Evolutionary conservation across 2,888 invertebrate genomes (phyloP), one percentile per base, ranked within the genome.

Genomic region (Phytoseiulus persimilis): DNA sequence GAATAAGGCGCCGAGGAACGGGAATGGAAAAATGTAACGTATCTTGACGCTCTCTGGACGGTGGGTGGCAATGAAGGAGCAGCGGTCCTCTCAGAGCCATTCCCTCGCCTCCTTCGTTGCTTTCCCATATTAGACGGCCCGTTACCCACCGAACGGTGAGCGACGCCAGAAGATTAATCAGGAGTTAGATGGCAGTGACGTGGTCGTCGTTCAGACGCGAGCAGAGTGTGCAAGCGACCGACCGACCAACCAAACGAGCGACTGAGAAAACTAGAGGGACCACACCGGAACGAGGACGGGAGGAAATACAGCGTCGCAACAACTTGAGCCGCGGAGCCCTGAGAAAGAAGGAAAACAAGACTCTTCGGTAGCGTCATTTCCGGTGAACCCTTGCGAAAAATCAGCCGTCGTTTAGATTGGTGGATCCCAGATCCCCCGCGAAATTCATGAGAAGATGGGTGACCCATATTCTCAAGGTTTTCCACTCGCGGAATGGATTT

Each of bases 51-150:
- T 65, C 18, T 28, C 65, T 23, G 65, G 18, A 65, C 1, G 28
- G 65, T 65, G 18, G 65, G 65, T 28, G 65, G 65, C 65, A 65
- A 65, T 18, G 28, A 18, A 28, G 46, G 46, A 46, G 14, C 46
- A 46, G 65, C 65, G 65, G 65, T 18, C 65, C 65, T 65, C 28
- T 18, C 5, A 23, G 11, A 65, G 18, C 65, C 65, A 65, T 65
- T 65, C 65, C 65, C 65, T 65, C 65, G 65, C 65, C 65, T 65
- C 18, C 28, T 2, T 14, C 65, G 65, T 65, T 23, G 65, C 65
- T 65, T 65, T 65, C 65, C 65, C 65, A 65, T 65, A 65, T 65
- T 65, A 65, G 65, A 65, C 65, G 65, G 65, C 65, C 65, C 65
- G 65, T 65, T 65, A 65, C 65, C 65, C 65, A 23, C 65, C 28